These are phyloP conservation scores for Sphenodon punctatus DNA, from an alignment of 2,797 vertebrate species.

Conservation along the genomic window DNA sequence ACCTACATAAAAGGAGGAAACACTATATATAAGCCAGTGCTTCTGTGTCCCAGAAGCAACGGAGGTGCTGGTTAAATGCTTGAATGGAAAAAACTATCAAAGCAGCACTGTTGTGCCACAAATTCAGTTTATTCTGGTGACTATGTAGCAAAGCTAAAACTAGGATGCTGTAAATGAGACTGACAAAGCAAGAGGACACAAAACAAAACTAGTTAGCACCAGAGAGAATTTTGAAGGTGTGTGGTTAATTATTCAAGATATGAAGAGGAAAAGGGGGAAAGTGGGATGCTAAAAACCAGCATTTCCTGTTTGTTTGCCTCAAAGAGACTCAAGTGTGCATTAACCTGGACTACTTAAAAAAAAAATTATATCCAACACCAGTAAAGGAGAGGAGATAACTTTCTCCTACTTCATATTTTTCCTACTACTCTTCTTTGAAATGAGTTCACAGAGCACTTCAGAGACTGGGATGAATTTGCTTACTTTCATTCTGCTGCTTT, in stretches of 20 bases:
- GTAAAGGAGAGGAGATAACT: background rate
- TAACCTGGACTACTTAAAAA: background rate
- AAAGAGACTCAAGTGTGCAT: background rate
- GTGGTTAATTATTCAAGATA: background rate
- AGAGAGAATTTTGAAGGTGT: background rate
- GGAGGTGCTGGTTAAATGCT: background rate
- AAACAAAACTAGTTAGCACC: background rate
- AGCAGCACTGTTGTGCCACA: background rate
- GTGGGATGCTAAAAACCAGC: accelerated
- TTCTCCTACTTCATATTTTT: background rate
- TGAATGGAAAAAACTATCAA: background rate
- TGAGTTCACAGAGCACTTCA: background rate
- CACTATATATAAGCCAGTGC: accelerated
- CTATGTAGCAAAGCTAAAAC: background rate
- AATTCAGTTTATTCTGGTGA: background rate
- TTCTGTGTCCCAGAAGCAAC: background rate
- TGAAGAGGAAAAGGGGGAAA: background rate
- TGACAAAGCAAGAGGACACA: background rate
- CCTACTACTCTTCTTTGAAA: background rate
- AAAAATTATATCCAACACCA: background rate
- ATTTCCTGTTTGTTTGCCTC: background rate
- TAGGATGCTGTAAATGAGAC: background rate
- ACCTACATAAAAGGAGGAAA: background rate
- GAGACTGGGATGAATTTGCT: background rate
- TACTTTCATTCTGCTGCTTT: background rate